phyloP scores from a whole-genome alignment of 1,140 invertebrate species.

The Cataglyphis hispanica region DNA sequence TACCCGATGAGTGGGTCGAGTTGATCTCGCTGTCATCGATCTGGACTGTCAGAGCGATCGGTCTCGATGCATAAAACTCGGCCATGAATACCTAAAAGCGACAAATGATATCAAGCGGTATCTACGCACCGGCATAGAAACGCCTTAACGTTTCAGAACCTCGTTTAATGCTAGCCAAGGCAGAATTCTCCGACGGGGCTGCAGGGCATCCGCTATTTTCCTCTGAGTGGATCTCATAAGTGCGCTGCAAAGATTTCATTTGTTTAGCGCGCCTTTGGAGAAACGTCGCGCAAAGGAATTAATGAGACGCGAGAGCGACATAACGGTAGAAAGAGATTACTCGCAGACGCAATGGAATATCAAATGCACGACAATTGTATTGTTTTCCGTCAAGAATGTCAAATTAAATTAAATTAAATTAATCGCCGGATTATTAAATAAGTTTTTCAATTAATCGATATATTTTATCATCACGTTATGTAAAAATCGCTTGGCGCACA shows the following conservation, averaged over 20 bases:
- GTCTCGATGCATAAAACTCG: slow-evolving; percentile 95
- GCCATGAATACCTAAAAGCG: slow-evolving; percentile 94
- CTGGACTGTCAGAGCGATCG: slow-evolving; percentile 94
- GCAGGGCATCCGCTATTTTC: slow-evolving; percentile 66
- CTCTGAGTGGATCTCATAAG: slow-evolving; percentile 61
- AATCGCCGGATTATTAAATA: background rate
- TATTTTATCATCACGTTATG: background rate
- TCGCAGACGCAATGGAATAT: slow-evolving; percentile 36
- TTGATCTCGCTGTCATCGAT: slow-evolving; percentile 90
- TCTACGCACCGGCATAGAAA: background rate
- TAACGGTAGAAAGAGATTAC: slow-evolving; percentile 2
- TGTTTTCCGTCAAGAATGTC: background rate
- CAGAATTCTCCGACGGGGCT: slow-evolving; percentile 79
- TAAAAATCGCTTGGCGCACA: slow-evolving; percentile 36
- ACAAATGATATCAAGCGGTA: slow-evolving; percentile 22
- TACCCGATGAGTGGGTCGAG: slow-evolving; percentile 96
- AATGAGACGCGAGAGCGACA: slow-evolving; percentile 33
- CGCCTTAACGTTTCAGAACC: slow-evolving; percentile 83
- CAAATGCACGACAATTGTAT: slow-evolving; percentile 30
- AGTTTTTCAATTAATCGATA: background rate
- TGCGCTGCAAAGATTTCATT: slow-evolving; percentile 66
- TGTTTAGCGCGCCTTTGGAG: slow-evolving; percentile 50
- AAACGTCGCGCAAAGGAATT: slow-evolving; percentile 52
- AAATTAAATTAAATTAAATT: slow-evolving; percentile 15
- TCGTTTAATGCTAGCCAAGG: slow-evolving; percentile 93